phyloP scores from a whole-genome alignment of 2,113 vertebrate species.

The Sinocyclocheilus rhinocerous region DNA sequence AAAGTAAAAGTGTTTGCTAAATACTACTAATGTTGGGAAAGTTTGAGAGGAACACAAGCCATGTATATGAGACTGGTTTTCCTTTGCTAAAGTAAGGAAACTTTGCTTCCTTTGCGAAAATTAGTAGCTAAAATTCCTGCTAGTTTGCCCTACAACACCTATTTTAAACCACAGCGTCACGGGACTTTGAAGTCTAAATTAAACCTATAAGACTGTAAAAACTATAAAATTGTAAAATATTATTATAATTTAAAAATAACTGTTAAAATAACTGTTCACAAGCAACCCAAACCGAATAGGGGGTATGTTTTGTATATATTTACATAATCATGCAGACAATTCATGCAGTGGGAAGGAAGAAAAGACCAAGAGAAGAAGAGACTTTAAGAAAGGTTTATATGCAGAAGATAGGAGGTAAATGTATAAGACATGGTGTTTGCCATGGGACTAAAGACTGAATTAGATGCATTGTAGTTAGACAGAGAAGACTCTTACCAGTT shows the following conservation, averaged over 20 bases:
- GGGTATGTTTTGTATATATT: not conserved
- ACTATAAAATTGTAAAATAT: too few species aligned
- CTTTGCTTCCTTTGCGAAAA: too few species aligned
- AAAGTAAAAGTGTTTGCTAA: not conserved
- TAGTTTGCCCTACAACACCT: not conserved
- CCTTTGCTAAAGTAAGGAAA: too few species aligned
- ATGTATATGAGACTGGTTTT: too few species aligned
- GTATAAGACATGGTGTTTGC: not conserved
- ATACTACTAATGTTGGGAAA: not conserved
- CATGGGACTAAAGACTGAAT: not conserved
- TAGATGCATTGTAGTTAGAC: not conserved
- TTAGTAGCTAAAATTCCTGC: not conserved
- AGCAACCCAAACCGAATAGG: not conserved
- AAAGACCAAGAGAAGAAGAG: not conserved
- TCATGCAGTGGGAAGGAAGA: not conserved
- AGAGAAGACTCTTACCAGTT: conserved; percentile 84
- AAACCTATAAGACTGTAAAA: too few species aligned
- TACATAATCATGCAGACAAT: not conserved
- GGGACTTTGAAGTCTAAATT: not conserved
- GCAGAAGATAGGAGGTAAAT: conserved; percentile 35
- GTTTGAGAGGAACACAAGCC: not conserved
- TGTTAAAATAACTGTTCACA: not conserved
- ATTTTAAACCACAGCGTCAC: not conserved
- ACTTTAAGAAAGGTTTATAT: conserved; percentile 45
- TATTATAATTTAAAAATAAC: too few species aligned